phyloP scores from a whole-genome alignment of 2,797 vertebrate genomes.

The Hylomyscus alleni region DNA sequence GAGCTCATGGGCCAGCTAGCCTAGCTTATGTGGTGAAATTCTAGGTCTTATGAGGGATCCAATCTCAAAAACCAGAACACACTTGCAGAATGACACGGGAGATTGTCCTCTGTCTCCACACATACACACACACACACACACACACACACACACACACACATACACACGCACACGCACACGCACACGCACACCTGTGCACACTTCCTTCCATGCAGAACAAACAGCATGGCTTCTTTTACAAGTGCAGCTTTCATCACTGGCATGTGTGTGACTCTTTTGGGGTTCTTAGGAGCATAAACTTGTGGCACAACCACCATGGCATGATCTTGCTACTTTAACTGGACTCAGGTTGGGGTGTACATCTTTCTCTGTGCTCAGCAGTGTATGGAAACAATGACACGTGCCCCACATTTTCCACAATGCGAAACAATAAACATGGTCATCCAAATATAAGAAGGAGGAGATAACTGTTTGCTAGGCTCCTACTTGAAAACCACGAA shows the following conservation, averaged over 20 bases:
- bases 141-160: too few species aligned
- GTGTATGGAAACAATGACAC: neutral
- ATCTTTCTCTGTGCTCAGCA: neutral
- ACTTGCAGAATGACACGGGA: neutral
- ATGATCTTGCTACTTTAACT: neutral
- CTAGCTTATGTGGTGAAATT: neutral
- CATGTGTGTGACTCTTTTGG: neutral
- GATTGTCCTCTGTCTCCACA: neutral
- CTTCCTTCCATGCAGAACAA: neutral
- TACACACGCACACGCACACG: fast-evolving
- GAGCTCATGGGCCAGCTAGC: neutral
- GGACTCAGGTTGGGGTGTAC: too few species aligned
- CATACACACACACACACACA: too few species aligned
- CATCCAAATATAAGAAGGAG: neutral
- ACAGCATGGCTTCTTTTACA: neutral
- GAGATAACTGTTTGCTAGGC: neutral
- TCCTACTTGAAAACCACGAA: neutral
- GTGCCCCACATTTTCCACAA: neutral
- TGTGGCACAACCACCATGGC: fast-evolving
- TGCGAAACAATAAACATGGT: neutral
- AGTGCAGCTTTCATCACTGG: fast-evolving
- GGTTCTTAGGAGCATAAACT: neutral
- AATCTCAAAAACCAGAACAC: too few species aligned
- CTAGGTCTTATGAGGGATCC: neutral
- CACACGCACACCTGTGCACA: neutral